Conservation (phyloP, 2,797 vertebrate genomes). For the Orientallactaga sibirica region DNA sequence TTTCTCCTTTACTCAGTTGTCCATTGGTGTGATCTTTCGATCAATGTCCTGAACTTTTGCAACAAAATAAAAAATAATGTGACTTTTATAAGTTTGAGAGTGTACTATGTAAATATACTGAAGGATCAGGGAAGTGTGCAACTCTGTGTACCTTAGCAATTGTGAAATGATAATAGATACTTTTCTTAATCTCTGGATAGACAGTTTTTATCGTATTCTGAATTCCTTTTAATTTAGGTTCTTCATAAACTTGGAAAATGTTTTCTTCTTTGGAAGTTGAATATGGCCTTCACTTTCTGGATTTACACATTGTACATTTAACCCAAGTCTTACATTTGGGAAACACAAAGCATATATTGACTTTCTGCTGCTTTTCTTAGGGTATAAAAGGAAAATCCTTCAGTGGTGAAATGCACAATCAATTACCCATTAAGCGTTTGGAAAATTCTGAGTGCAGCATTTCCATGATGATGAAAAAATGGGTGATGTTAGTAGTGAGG, state of each 20-base stretch:
- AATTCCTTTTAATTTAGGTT: slow-evolving; percentile 37
- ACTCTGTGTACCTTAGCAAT: background rate
- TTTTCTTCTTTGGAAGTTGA: slow-evolving; percentile 58
- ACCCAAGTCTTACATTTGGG: background rate
- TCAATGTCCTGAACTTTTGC: slow-evolving; percentile 21
- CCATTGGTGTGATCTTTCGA: slow-evolving; percentile 32
- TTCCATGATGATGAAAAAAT: slow-evolving; percentile 32
- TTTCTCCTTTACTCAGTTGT: background rate
- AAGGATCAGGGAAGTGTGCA: background rate
- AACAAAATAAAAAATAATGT: slow-evolving; percentile 26
- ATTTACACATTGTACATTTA: slow-evolving; percentile 64
- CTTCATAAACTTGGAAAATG: background rate
- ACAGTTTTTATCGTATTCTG: slow-evolving; percentile 25
- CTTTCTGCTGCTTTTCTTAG: slow-evolving; percentile 43
- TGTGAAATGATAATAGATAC: slow-evolving; percentile 22
- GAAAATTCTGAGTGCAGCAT: background rate
- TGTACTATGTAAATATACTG: background rate
- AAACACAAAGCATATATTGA: background rate
- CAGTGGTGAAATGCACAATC: background rate
- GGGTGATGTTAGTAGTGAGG: background rate
- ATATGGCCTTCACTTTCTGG: slow-evolving; percentile 43
- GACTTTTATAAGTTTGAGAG: slow-evolving; percentile 42
- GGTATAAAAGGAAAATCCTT: background rate
- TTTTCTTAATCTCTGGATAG: slow-evolving; percentile 32
- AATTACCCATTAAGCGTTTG: background rate